Conservation (phyloP, 2,113 vertebrate genomes). For the Nettapus auritus region DNA sequence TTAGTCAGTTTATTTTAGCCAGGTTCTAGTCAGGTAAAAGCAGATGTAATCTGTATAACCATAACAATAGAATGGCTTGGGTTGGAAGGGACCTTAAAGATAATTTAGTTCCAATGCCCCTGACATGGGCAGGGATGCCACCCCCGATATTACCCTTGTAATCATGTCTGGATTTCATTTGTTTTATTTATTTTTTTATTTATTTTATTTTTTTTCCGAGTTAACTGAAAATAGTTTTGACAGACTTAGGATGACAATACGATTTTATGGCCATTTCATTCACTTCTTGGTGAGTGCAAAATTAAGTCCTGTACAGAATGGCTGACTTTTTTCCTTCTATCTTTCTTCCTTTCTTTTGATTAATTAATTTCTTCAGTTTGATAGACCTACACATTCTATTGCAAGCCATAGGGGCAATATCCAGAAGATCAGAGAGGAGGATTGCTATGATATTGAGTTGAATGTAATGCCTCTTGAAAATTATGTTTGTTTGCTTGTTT, state of each 20-base stretch:
- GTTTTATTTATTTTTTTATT: too few species aligned
- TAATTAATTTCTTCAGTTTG: too few species aligned
- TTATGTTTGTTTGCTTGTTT: not conserved
- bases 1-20: not conserved
- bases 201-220: not conserved
- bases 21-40: not conserved
- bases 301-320: not conserved
- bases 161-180: too few species aligned
- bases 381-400: not conserved
- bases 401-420: rapidly evolving
- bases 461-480: not conserved
- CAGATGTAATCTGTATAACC: not conserved
- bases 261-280: not conserved
- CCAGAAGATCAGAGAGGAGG: not conserved
- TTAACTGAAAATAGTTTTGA: not conserved
- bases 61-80: too few species aligned
- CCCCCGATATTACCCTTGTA: too few species aligned
- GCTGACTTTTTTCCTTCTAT: rapidly evolving
- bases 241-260: not conserved
- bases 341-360: not conserved
- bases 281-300: not conserved
- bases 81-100: too few species aligned
- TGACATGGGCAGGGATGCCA: too few species aligned
- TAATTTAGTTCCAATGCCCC: too few species aligned
- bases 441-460: not conserved